Evolutionary conservation across 2,113 vertebrate species (phyloP).

Genomic region (Myxocyprinus asiaticus): DNA sequence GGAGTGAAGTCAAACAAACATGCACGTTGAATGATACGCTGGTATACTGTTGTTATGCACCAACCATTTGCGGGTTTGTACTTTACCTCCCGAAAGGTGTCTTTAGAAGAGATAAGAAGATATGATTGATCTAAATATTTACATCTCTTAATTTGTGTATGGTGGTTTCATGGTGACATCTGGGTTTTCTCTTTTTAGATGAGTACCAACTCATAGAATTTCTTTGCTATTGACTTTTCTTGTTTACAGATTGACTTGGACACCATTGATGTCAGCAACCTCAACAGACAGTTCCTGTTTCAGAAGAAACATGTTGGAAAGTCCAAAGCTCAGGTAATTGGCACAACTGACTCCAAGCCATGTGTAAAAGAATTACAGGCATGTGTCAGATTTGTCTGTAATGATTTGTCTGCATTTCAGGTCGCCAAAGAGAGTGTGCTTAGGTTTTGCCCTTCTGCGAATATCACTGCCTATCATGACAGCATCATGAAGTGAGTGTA

Average conservation of each 20-base stretch:
- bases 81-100: no score
- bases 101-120: no score
- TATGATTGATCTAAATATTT: no score
- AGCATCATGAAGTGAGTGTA: constrained; percentile 94
- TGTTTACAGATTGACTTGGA: constrained; percentile 90
- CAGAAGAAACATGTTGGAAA: constrained; percentile 99
- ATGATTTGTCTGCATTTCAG: constrained; percentile 68
- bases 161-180: no score
- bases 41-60: no score
- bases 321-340: constrained; percentile 92
- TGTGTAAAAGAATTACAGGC: background rate
- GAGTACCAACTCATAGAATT: background rate
- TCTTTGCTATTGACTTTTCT: background rate
- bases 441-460: constrained; percentile 91
- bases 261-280: constrained; percentile 98
- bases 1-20: no score
- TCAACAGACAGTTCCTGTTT: constrained; percentile 97
- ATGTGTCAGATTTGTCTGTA: background rate
- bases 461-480: constrained; percentile 95
- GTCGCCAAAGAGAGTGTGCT: constrained; percentile 97
- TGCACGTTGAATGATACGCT: no score
- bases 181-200: no score
- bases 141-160: no score
- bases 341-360: background rate
- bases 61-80: no score